phyloP scores from a whole-genome alignment of 2,888 invertebrate genomes.

The Oscheius onirici region DNA sequence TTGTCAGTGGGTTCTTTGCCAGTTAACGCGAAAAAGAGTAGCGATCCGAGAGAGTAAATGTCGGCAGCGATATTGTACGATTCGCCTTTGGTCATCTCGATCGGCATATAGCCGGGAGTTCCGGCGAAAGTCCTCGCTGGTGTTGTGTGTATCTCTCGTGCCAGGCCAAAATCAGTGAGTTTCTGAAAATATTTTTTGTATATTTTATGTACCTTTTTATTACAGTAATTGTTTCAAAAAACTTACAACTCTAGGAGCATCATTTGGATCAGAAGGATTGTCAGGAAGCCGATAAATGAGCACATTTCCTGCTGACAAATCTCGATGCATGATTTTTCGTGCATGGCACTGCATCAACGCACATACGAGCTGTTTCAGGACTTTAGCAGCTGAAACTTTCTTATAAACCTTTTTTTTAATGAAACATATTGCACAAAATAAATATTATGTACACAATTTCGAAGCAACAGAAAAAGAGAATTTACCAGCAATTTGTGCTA shows the following conservation, averaged over 20 bases:
- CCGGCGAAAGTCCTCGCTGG: conserved; percentile 51
- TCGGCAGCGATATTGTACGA: conserved; percentile 42
- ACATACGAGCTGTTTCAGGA: conserved; percentile 49
- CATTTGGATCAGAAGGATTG: not conserved
- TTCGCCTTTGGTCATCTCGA: conserved; percentile 37
- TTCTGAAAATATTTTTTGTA: too few relatives aligned
- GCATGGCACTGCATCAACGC: conserved; percentile 49
- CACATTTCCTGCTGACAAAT: conserved; percentile 57
- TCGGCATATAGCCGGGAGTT: conserved; percentile 59
- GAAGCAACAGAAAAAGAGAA: too few relatives aligned
- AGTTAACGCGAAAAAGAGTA: conserved; percentile 48
- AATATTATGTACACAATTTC: too few relatives aligned
- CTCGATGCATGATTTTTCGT: conserved; percentile 48
- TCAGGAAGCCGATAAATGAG: conserved; percentile 36
- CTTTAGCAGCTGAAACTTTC: conserved; percentile 41
- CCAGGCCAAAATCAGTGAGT: conserved; percentile 57
- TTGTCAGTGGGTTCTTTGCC: conserved; percentile 38
- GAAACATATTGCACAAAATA: not conserved
- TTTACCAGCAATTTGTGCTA: conserved; percentile 32
- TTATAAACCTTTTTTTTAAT: not conserved
- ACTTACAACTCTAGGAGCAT: conserved; percentile 1
- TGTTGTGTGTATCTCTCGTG: conserved; percentile 35
- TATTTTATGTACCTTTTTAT: too few relatives aligned
- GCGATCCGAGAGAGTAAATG: conserved; percentile 47
- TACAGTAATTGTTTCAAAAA: too few relatives aligned